These are phyloP conservation scores for Leuctra nigra DNA, from an alignment of 2,888 invertebrate species.

Conservation along the genomic window DNA sequence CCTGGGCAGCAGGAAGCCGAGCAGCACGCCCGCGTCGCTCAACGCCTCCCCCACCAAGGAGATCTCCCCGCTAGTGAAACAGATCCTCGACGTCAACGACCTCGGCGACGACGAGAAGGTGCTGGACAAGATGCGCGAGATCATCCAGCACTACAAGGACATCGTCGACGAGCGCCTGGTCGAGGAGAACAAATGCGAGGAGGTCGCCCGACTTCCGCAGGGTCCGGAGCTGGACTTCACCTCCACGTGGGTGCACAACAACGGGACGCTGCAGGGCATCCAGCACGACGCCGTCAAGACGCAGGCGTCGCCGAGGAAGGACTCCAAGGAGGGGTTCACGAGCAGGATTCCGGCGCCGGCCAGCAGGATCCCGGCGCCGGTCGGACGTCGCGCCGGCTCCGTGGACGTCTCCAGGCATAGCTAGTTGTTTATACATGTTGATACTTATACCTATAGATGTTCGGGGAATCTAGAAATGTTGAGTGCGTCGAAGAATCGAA, in stretches of 20 bases:
- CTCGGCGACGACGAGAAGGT: conserved; percentile 68
- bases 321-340: conserved; percentile 44
- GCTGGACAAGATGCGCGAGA: conserved; percentile 65
- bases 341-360: conserved; percentile 49
- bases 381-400: conserved; percentile 31
- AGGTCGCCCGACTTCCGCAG: conserved; percentile 23
- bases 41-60: conserved; percentile 57
- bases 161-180: conserved; percentile 31
- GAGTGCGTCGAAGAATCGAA: no score
- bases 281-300: conserved; percentile 34
- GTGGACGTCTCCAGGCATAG: conserved; percentile 36
- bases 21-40: conserved; percentile 41
- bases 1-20: conserved; percentile 22
- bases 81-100: conserved; percentile 57
- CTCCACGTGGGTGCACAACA: conserved; percentile 65
- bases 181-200: conserved; percentile 28
- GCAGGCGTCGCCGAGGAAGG: conserved; percentile 45
- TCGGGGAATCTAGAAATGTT: no score
- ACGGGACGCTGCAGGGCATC: conserved; percentile 51
- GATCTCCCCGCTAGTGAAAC: conserved; percentile 58
- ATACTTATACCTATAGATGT: no score
- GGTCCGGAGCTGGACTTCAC: conserved; percentile 49
- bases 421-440: conserved; percentile 6
- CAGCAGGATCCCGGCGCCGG: conserved; percentile 47
- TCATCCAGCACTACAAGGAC: conserved; percentile 51